A percentile compares a stretch with the other conserved stretches of the same genome.
Conservation (phyloP, 2,797 vertebrate genomes). For the Smutsia gigantea region DNA sequence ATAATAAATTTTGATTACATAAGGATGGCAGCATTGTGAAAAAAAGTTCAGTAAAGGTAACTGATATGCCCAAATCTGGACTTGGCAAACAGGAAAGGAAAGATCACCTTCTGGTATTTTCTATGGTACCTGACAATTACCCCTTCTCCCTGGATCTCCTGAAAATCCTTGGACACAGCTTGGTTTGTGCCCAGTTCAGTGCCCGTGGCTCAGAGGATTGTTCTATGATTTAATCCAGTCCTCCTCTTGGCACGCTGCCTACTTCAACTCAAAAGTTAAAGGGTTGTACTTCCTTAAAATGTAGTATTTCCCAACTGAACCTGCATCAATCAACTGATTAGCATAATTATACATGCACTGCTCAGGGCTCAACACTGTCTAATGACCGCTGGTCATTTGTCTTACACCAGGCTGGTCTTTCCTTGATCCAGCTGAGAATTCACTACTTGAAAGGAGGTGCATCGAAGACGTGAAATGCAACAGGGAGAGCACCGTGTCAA, state of each 20-base stretch:
- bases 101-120: conserved; percentile 3
- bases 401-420: background rate
- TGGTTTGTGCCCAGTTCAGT: conserved; percentile 9
- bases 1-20: conserved; percentile 20
- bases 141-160: background rate
- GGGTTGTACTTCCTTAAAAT: conserved; percentile 80
- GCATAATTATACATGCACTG: background rate
- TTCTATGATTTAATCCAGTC: conserved; percentile 5
- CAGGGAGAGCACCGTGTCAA: background rate
- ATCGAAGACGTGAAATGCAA: background rate
- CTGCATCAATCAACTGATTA: conserved; percentile 54
- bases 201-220: background rate
- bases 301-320: conserved; percentile 70
- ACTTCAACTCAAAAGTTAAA: conserved; percentile 64
- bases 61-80: conserved; percentile 55
- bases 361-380: conserved; percentile 23
- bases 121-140: background rate
- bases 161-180: background rate
- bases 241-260: conserved; percentile 55
- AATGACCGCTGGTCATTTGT: background rate
- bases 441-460: conserved; percentile 1
- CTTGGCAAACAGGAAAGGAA: conserved; percentile 12
- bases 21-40: background rate
- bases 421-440: background rate
- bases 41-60: background rate